Evolutionary conservation across 2,888 invertebrate species (phyloP).

Genomic region (Leucania comma): DNA sequence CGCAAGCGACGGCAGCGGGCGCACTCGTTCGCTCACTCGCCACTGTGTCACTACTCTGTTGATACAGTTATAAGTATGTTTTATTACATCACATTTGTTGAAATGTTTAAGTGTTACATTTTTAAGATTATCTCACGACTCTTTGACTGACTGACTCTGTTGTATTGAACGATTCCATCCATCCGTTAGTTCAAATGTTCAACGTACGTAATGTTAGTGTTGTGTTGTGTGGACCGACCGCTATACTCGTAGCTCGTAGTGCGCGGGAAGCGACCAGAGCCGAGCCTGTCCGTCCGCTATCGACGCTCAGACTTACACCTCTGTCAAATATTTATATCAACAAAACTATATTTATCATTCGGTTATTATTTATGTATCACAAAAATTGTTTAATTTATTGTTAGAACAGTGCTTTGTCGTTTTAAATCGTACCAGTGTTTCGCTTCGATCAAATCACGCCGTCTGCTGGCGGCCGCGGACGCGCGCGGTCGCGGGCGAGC

Average conservation of each 20-base stretch:
- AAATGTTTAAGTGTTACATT: conserved; percentile 62
- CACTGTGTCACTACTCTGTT: conserved; percentile 43
- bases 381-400: conserved; percentile 76
- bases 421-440: conserved; percentile 80
- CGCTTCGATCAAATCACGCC: conserved; percentile 77
- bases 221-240: conserved; percentile 37
- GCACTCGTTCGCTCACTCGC: conserved; percentile 62
- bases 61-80: conserved; percentile 56
- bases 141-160: conserved; percentile 61
- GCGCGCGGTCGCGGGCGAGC: conserved; percentile 16
- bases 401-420: conserved; percentile 76
- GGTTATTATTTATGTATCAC: conserved; percentile 82
- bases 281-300: conserved; percentile 65
- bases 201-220: conserved; percentile 59
- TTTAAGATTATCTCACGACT: conserved; percentile 53
- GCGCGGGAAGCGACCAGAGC: conserved; percentile 47
- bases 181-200: conserved; percentile 63
- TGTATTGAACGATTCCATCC: conserved; percentile 64
- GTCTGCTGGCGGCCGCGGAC: conserved; percentile 51
- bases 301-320: conserved; percentile 73
- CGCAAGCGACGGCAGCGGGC: conserved; percentile 71
- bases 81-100: conserved; percentile 60
- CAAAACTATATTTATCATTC: conserved; percentile 78
- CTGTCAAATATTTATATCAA: conserved; percentile 72
- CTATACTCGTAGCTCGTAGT: conserved; percentile 1